Base-by-base conservation (phyloP, 2,888 invertebrate species). In the Bedellia somnulentella region DNA sequence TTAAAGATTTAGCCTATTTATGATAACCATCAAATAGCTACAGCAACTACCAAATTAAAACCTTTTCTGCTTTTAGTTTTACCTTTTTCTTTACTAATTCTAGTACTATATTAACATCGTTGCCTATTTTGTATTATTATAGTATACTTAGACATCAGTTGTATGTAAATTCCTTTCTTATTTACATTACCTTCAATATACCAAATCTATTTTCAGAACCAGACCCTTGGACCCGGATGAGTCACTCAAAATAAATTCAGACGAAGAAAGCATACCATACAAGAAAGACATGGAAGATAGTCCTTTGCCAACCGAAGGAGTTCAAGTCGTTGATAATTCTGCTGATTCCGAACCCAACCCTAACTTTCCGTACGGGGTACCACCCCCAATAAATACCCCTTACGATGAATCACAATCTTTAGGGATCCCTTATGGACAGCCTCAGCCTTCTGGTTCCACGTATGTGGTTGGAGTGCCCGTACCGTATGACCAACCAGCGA, bases 211-310 rank as follows among this genome's bases (percentile, higher is more conserved):
- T 22, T 13, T 26, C 50, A 67, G 66, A 31, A 45, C 51, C 5
- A 58, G 68, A 4, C 44, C 58, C 0, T 45, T 73, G 35, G 75
- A 75, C 38, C 70, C 67, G 0, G 73, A 75, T 29, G 75, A 75
- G 13, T 71, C 73, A 5, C 38, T 67, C 37, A 66, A 62, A 40
- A 50, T 73, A 17, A 64, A 68, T 35, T 73, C 73, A 0, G 75
- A 75, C 29, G 71, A 73, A 31, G 73, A 75, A 3, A 73, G 73
- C 38, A 60, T 76, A 25, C 73, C 73, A 0, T 76, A 75, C 53
- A 76, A 75, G 49, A 75, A 73, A 37, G 71, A 68, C 32, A 39
- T 53, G 1, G 70, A 70, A 38, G 71, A 71, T 34, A 64, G 57
- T 21, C 75, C 75, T 0, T 53, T 59, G 25, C 68, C 68, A 0